Evolutionary conservation across 1,140 invertebrate genomes (phyloP).

Genomic region (Schlechtendalia chinensis): DNA sequence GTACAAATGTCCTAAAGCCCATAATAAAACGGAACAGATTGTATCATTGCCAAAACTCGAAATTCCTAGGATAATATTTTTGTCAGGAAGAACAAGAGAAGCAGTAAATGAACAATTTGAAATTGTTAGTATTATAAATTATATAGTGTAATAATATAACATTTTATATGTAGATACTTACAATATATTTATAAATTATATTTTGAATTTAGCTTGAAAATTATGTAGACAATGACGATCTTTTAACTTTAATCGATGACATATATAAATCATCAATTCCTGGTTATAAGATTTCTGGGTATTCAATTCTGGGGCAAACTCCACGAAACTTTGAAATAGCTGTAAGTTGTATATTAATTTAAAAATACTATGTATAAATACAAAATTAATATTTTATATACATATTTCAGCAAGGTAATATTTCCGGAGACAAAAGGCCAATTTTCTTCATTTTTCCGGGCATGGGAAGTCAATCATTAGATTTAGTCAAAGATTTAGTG

Average conservation of each 20-base stretch:
- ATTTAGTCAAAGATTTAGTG: constrained; percentile 64
- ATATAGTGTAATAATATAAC: too few species aligned
- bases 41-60: constrained; percentile 51
- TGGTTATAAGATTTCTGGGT: constrained; percentile 62
- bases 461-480: constrained; percentile 67
- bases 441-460: constrained; percentile 68
- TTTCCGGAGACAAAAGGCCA: constrained; percentile 61
- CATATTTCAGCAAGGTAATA: constrained; percentile 1
- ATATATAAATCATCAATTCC: constrained; percentile 38
- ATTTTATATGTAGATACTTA: too few species aligned
- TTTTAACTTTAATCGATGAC: constrained; percentile 56
- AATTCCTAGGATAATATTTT: constrained; percentile 53
- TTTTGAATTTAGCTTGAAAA: constrained; percentile 21
- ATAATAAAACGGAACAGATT: constrained; percentile 49
- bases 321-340: constrained; percentile 27
- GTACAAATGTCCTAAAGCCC: constrained; percentile 60
- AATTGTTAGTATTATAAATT: constrained; percentile 16
- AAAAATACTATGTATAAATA: background rate
- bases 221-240: background rate
- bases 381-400: background rate
- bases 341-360: background rate
- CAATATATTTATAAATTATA: background rate
- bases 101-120: constrained; percentile 36
- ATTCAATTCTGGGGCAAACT: constrained; percentile 63
- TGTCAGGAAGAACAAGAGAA: constrained; percentile 52